Evolutionary conservation across 2,888 invertebrate genomes (phyloP).

Genomic region (Urechis unicinctus): DNA sequence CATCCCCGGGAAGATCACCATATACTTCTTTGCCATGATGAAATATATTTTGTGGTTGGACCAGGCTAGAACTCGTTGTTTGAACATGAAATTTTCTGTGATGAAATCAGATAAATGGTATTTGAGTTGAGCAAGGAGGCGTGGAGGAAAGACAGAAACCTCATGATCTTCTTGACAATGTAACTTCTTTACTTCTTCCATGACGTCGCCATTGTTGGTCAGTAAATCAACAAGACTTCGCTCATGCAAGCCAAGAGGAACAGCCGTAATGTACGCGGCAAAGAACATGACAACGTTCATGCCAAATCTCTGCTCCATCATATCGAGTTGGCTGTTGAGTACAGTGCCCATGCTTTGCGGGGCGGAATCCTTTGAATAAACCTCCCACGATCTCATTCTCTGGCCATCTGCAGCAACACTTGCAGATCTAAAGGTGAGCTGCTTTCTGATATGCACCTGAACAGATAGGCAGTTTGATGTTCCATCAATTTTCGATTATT

Average conservation of each 20-base stretch:
- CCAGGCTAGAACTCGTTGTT: conserved; percentile 13
- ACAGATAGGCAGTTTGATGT: not conserved
- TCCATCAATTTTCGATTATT: conserved; percentile 7
- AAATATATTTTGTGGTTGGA: conserved; percentile 3
- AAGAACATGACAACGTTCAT: conserved; percentile 4
- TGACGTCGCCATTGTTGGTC: conserved; percentile 10
- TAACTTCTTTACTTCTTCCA: conserved; percentile 4
- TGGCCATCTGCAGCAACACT: too few species aligned
- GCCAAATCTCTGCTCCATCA: conserved; percentile 12
- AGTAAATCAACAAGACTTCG: conserved; percentile 15
- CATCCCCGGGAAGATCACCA: conserved; percentile 14
- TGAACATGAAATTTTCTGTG: conserved; percentile 4
- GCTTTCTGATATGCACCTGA: not conserved
- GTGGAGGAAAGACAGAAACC: conserved; percentile 7
- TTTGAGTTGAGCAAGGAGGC: conserved; percentile 8
- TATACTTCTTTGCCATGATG: conserved; percentile 5
- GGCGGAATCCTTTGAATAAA: too few species aligned
- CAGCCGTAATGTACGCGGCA: conserved; percentile 8
- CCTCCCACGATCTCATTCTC: too few species aligned
- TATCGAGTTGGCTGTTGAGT: conserved; percentile 1
- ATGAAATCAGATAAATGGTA: conserved; percentile 9
- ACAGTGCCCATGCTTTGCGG: not conserved
- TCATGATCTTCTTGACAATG: not conserved
- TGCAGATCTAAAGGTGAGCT: not conserved
- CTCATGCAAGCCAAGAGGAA: conserved; percentile 13